Conservation (phyloP, 2,113 vertebrate genomes). For the Rhinopomastus cyanomelas region DNA sequence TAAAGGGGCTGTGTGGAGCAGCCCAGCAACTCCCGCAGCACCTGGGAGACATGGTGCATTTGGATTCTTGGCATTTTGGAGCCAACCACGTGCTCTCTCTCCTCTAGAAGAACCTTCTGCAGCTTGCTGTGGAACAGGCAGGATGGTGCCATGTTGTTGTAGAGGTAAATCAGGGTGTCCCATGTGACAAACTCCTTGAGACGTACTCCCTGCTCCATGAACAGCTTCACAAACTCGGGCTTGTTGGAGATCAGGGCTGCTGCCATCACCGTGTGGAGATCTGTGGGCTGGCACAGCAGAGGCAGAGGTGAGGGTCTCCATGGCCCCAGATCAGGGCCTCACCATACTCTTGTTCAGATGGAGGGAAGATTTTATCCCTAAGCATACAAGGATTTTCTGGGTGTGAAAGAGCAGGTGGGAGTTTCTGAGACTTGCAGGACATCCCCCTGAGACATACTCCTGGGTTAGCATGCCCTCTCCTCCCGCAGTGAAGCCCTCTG, state of each 20-base stretch:
- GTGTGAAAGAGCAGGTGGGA: not conserved
- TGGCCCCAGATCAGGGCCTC: not conserved
- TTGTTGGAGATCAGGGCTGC: conserved; percentile 90
- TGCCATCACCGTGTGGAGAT: conserved; percentile 88
- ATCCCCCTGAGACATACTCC: not conserved
- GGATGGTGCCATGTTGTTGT: conserved; percentile 78
- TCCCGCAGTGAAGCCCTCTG: not conserved
- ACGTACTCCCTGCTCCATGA: conserved; percentile 89
- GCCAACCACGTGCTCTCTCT: not conserved
- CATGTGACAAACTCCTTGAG: conserved; percentile 84
- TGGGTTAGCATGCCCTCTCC: not conserved
- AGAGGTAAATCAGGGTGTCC: conserved; percentile 82
- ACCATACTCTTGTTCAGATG: not conserved
- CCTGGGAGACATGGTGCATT: conserved; percentile 82
- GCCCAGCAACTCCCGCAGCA: conserved; percentile 87
- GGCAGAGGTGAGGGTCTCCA: not conserved
- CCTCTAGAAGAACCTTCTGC: conserved; percentile 76
- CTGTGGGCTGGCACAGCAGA: conserved; percentile 76
- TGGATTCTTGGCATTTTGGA: conserved; percentile 50
- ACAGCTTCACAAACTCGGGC: conserved; percentile 88
- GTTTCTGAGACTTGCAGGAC: not conserved
- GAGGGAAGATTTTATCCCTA: not conserved
- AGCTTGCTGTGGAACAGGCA: conserved; percentile 86
- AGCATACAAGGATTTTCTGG: not conserved
- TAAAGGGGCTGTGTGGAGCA: conserved; percentile 85